These are phyloP conservation scores for Zaprionus davidi DNA, from an alignment of 1,140 invertebrate genomes.

Conservation along the genomic window DNA sequence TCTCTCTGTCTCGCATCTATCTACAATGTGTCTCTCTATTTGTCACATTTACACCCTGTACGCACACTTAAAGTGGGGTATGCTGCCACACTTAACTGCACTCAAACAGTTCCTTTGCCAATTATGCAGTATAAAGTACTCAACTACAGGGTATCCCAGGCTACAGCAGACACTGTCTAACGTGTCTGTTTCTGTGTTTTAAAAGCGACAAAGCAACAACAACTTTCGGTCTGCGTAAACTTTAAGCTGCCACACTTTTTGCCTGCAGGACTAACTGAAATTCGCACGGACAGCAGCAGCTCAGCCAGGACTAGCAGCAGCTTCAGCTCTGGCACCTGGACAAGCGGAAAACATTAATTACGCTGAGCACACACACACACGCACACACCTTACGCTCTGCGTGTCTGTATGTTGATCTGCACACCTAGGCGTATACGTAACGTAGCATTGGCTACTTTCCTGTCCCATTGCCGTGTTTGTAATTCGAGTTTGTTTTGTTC, in stretches of 20 bases:
- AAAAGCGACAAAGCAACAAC: conserved; percentile 73
- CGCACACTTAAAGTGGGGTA: background rate
- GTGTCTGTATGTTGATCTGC: conserved; percentile 11
- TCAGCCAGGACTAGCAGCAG: background rate
- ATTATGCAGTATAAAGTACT: background rate
- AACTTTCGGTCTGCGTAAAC: conserved; percentile 67
- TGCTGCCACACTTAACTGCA: background rate
- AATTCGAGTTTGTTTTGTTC: conserved; percentile 47
- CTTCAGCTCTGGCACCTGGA: background rate
- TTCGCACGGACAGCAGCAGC: background rate
- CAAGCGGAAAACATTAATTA: conserved; percentile 74
- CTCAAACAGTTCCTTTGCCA: background rate
- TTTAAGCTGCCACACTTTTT: conserved; percentile 60
- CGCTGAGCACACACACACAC: conserved; percentile 49
- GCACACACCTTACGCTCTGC: background rate
- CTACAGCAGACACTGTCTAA: background rate
- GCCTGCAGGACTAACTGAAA: conserved; percentile 8
- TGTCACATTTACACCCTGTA: background rate
- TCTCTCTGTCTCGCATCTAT: background rate
- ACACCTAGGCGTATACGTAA: conserved; percentile 60
- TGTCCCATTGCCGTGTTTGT: conserved; percentile 23
- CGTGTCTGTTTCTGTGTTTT: conserved; percentile 20
- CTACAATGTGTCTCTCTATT: background rate
- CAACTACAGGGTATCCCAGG: conserved; percentile 5
- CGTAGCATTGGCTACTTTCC: conserved; percentile 40